Conservation (phyloP, 2,113 vertebrate genomes). For the Terrapene triunguis region DNA sequence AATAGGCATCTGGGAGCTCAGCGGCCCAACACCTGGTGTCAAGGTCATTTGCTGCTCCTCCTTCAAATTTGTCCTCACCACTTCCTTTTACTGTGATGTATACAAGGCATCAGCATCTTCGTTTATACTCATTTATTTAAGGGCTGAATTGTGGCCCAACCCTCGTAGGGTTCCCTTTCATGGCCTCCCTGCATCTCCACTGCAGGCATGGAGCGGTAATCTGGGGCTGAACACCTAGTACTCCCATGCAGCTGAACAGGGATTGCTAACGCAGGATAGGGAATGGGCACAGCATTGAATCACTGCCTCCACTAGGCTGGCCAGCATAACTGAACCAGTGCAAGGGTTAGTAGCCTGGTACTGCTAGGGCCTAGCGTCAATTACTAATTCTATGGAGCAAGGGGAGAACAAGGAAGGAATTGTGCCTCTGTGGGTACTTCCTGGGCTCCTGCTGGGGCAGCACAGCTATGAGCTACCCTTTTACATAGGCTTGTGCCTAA, state of each 20-base stretch:
- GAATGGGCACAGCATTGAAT: background rate
- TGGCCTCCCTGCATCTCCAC: background rate
- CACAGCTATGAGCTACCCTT: background rate
- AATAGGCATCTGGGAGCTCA: background rate
- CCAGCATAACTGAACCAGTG: background rate
- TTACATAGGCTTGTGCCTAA: background rate
- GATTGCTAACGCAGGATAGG: background rate
- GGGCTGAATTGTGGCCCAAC: background rate
- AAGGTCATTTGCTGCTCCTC: background rate
- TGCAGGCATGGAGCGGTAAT: background rate
- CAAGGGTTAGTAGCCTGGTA: background rate
- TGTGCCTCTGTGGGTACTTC: background rate
- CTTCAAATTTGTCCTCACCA: background rate
- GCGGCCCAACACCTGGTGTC: background rate
- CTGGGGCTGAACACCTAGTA: background rate
- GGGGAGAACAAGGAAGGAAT: background rate
- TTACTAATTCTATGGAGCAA: background rate
- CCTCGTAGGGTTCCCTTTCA: background rate
- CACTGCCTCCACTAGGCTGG: background rate
- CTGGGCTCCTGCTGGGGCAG: background rate
- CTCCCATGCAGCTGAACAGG: background rate
- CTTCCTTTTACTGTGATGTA: background rate
- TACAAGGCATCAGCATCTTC: background rate
- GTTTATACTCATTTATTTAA: background rate
- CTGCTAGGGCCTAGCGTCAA: background rate